These are phyloP conservation scores for Synergus laeviventris DNA, from an alignment of 2,888 invertebrate genomes.

Conservation along the genomic window DNA sequence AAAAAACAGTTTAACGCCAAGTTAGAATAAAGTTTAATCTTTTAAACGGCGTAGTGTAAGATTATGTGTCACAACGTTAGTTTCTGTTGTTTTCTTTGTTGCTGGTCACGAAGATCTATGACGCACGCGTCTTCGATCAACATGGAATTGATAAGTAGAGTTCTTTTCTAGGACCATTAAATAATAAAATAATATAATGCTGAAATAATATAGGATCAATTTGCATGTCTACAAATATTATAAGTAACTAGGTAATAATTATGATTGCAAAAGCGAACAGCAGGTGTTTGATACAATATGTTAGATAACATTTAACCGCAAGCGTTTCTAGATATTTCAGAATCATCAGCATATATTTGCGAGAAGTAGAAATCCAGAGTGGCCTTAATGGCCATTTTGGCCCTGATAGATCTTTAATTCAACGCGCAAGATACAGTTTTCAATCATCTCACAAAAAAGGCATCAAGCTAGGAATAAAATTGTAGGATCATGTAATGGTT, in stretches of 20 bases:
- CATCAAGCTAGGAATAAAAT: neutral
- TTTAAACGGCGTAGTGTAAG: neutral
- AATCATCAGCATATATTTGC: neutral
- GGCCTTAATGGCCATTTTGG: neutral
- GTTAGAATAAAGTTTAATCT: neutral
- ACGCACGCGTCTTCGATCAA: neutral
- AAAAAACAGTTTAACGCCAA: neutral
- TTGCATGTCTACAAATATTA: slow-evolving; percentile 53
- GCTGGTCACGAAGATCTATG: slow-evolving; percentile 8
- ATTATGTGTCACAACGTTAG: neutral
- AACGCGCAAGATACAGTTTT: neutral
- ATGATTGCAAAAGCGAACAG: neutral
- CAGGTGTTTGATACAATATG: neutral
- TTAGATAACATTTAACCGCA: neutral
- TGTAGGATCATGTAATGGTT: neutral
- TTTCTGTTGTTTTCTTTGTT: slow-evolving; percentile 14
- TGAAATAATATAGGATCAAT: slow-evolving; percentile 44
- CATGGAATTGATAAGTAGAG: neutral
- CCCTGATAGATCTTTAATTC: slow-evolving; percentile 10
- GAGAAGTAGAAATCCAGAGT: neutral
- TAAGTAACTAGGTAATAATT: slow-evolving; percentile 49
- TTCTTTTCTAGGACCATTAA: neutral
- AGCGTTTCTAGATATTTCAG: neutral
- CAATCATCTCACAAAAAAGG: neutral
- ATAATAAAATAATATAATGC: neutral